Conservation (phyloP, 2,797 vertebrate genomes). For the Perodicticus potto region DNA sequence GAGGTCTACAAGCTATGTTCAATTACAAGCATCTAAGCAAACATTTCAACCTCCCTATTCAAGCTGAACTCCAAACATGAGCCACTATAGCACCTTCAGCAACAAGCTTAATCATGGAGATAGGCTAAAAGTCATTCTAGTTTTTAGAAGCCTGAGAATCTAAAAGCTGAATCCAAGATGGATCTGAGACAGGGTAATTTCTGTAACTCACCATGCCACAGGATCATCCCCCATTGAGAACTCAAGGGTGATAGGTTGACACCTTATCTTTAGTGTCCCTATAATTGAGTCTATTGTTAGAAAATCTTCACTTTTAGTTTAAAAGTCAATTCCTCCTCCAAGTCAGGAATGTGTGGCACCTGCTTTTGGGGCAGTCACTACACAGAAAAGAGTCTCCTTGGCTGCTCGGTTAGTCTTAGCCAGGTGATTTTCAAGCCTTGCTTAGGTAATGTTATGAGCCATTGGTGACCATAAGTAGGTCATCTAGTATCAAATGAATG, state of each 20-base stretch:
- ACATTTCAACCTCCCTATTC: neutral
- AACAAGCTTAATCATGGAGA: neutral
- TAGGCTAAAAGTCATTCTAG: neutral
- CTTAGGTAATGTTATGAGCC: neutral
- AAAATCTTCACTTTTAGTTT: neutral
- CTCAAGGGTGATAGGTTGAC: neutral
- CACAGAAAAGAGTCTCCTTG: neutral
- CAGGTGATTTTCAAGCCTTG: neutral
- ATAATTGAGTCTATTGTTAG: neutral
- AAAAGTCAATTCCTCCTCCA: neutral
- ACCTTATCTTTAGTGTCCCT: neutral
- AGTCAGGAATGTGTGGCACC: neutral
- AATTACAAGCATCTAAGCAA: neutral
- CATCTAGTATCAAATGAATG: neutral
- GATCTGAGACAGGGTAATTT: neutral
- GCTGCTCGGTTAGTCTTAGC: neutral
- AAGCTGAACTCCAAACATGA: neutral
- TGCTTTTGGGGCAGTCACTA: neutral
- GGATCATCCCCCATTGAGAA: neutral
- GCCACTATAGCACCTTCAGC: neutral
- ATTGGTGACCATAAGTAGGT: neutral
- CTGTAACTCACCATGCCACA: accelerated
- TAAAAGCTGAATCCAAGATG: neutral
- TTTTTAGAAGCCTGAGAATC: neutral
- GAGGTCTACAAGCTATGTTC: neutral